Base-by-base conservation (phyloP, 2,888 invertebrate species). In the Phoenoteleia sp. region DNA sequence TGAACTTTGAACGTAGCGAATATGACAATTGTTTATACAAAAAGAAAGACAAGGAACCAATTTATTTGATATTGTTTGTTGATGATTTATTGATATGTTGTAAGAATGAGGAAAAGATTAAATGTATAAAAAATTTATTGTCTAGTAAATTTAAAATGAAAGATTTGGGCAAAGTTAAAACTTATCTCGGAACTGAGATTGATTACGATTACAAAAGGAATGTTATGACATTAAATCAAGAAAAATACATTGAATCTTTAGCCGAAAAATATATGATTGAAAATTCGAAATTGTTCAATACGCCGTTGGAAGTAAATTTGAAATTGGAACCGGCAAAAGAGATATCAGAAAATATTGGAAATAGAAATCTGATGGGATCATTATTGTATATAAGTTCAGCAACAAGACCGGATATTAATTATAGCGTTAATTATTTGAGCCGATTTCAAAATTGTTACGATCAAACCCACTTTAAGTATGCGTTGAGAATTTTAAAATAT, bases 381-480 rank as follows among this genome's bases (percentile, higher is more conserved):
- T 56, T 85, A 49, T 56, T 85, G 29, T 81, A 81, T 47, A 52
- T 79, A 0, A 81, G 81, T 52, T 42, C 69, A 19, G 72, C 62
- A 23, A 85, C 82, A 5, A 54, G 85, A 60, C 49, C 54, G 1
- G 82, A 83, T 36, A 47, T 82, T 0, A 47, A 56, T 56, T 80
- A 60, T 25, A 58, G 74, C n/a, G 79, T 85, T 9, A 85, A 85
- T 29, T 81, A 81, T 54, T 52, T 79, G 27, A 83, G 79, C 27
- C 42, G 72, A 17, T 77, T 80, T 54, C 80, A 84, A 23, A 79
- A 75, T 29, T 45, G 64, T 67, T 81, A 74, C 23, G n/a, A 67
- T 15, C 29, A 54, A 11, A 75, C 81, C 4, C 72, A 81, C 56
- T 81, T 19, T 45, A 81, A 79, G n/a, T 81, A 85, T 62, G 72